Evolutionary conservation across 2,888 invertebrate genomes (phyloP), one percentile per base, ranked within the genome.

Genomic region (Acanthosepion pharaonis): DNA sequence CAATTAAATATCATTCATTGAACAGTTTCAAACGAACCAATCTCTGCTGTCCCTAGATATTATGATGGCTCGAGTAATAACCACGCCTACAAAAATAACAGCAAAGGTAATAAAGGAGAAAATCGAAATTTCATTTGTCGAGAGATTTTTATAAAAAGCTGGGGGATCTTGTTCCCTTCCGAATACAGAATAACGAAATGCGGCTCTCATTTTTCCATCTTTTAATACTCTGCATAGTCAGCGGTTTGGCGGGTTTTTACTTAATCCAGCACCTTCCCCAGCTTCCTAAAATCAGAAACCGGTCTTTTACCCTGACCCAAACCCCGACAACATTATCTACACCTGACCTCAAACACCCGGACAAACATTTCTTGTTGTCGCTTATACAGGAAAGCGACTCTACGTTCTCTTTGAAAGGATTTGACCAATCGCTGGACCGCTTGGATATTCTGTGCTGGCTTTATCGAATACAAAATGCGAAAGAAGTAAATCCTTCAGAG

Each of bases 391-490:
- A 48, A 51, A 93, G 92, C 9, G 92, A 93, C 53, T 25, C n/a
- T 5, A 93, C 92, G 28, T 93, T 93, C 28, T 93, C 92, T 9
- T 11, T 93, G 25, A 11, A 51, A 49, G 92, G 92, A 51, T 93
- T 93, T 49, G 92, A 51, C 42, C 28, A 18, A 9, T n/a, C 92
- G 0, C 42, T 93, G 51, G 92, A 93, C 28, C 92, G 92, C 23
- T 51, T 93, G 48, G 92, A 93, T 93, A 51, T 93, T 51, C 51
- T 93, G n/a, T 93, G 92, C 49, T 93, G 92, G 92, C 28, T 93
- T 8, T 93, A 93, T 8, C 51, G 5, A 8, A 23, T 53, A 9
- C 92, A 93, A 33, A 8, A 15, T 1, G 53, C 15, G 8, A 0
- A 18, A 25, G n/a, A 93, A 93, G 9, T 48, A 3, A 25, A 51